These are phyloP conservation scores for Armadillidium nasatum DNA, from an alignment of 1,140 invertebrate genomes.

Conservation along the genomic window DNA sequence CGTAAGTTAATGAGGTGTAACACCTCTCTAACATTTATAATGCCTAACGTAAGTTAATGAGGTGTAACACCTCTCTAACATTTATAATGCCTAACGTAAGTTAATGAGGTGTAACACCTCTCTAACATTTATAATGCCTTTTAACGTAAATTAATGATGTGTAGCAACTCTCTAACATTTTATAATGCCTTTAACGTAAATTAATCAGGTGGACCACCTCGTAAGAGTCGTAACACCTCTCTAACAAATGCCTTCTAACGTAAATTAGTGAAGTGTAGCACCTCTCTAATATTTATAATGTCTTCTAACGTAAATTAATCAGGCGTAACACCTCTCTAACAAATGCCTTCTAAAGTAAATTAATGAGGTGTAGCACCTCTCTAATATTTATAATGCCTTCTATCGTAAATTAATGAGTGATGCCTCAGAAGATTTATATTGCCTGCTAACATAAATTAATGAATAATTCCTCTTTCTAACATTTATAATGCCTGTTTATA, in stretches of 20 bases:
- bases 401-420: no score
- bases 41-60: conserved; percentile 19
- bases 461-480: no score
- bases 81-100: conserved; percentile 20
- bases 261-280: no score
- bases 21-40: not conserved
- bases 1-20: not conserved
- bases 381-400: not conserved
- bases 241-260: no score
- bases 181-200: no score
- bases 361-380: not conserved
- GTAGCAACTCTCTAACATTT: not conserved
- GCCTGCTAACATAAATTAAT: no score
- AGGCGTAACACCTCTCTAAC: not conserved
- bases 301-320: not conserved
- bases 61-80: no score
- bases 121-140: not conserved
- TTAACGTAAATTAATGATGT: not conserved
- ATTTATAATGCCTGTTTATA: no score
- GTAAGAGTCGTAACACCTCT: not conserved
- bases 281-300: not conserved
- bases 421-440: no score
- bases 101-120: not conserved
- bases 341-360: not conserved
- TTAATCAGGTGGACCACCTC: no score